These are phyloP conservation scores for Peromyscus maniculatus DNA, from an alignment of 2,113 vertebrate genomes.

Conservation along the genomic window DNA sequence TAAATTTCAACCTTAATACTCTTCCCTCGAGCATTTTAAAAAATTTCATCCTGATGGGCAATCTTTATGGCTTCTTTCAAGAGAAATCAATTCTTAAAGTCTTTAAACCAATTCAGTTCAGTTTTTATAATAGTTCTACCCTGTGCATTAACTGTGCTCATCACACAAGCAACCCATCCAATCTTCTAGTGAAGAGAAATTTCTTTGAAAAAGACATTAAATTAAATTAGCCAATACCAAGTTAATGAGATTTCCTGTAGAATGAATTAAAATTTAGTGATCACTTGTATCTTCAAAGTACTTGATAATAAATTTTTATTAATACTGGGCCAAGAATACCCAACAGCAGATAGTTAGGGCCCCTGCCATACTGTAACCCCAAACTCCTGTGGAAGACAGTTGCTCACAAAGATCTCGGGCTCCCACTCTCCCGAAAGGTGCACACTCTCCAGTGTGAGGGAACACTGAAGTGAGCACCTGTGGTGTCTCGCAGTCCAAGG, in stretches of 20 bases:
- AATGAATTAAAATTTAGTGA: constrained; percentile 76
- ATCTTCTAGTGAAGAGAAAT: constrained; percentile 64
- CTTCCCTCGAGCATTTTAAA: not conserved
- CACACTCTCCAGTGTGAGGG: not conserved
- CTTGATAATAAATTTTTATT: constrained; percentile 76
- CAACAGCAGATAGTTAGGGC: constrained; percentile 8
- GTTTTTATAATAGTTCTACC: constrained; percentile 56
- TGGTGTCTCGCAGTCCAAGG: not conserved
- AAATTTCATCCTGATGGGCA: not conserved
- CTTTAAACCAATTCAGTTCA: constrained; percentile 60
- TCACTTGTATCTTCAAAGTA: constrained; percentile 73
- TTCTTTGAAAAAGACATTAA: constrained; percentile 74
- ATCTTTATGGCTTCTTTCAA: constrained; percentile 63
- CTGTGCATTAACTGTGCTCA: constrained; percentile 62
- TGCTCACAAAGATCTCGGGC: not conserved
- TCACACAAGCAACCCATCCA: constrained; percentile 41
- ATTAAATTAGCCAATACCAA: constrained; percentile 74
- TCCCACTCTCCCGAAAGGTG: not conserved
- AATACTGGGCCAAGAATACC: constrained; percentile 50
- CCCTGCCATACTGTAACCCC: not conserved
- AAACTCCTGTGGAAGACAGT: not conserved
- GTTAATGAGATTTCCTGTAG: constrained; percentile 78
- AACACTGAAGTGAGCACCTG: not conserved
- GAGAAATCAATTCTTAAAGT: constrained; percentile 59
- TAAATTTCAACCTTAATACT: constrained; percentile 22